These are phyloP conservation scores for Dreissena rostriformis DNA, from an alignment of 1,140 invertebrate species.

Conservation along the genomic window DNA sequence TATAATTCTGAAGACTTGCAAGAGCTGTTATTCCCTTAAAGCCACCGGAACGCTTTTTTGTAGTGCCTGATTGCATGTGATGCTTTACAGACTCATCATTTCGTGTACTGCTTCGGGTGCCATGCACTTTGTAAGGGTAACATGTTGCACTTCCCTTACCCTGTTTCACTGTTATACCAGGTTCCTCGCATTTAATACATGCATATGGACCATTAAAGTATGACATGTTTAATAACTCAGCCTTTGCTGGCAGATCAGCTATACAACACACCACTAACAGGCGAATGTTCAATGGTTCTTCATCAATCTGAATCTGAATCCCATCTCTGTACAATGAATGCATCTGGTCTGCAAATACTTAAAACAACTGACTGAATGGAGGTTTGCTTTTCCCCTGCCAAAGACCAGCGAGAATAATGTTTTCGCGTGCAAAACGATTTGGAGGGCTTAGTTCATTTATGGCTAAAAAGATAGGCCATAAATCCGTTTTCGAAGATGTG, in stretches of 20 bases:
- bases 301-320: slow-evolving; percentile 15
- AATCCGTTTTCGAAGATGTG: slow-evolving; percentile 48
- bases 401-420: slow-evolving; percentile 47
- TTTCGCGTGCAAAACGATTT: slow-evolving; percentile 53
- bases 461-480: slow-evolving; percentile 56
- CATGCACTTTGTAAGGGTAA: slow-evolving; percentile 33
- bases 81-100: slow-evolving; percentile 9
- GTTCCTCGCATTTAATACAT: slow-evolving; percentile 58
- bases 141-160: slow-evolving; percentile 26
- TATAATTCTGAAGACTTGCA: slow-evolving; percentile 23
- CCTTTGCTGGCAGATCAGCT: slow-evolving; percentile 42
- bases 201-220: slow-evolving; percentile 35
- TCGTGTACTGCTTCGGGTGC: neutral
- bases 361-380: slow-evolving; percentile 48
- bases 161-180: slow-evolving; percentile 44
- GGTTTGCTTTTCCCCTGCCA: slow-evolving; percentile 57
- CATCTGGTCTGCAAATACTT: slow-evolving; percentile 34
- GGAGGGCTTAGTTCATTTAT: slow-evolving; percentile 57
- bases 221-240: slow-evolving; percentile 42
- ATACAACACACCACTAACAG: slow-evolving; percentile 21
- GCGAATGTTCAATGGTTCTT: neutral
- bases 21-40: slow-evolving; percentile 47
- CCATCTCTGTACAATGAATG: slow-evolving; percentile 12
- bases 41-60: slow-evolving; percentile 41
- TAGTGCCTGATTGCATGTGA: slow-evolving; percentile 8